Conservation (phyloP, 2,888 invertebrate species). For the Eristalis tenax region DNA sequence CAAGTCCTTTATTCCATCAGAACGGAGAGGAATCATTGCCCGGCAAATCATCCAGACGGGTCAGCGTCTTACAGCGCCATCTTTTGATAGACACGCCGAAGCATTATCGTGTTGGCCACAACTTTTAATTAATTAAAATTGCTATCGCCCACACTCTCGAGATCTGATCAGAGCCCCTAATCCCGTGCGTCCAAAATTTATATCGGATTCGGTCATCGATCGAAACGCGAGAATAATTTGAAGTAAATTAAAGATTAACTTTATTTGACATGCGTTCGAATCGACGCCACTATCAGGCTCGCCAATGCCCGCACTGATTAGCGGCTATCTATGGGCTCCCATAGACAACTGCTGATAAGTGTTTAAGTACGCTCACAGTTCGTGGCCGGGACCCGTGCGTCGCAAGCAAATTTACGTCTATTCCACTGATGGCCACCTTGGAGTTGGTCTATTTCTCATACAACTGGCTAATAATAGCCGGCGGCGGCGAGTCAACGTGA, state of each 20-base stretch:
- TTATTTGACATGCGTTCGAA: background rate
- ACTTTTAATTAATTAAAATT: background rate
- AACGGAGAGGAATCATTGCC: too few species aligned
- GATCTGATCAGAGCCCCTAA: background rate
- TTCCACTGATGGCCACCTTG: background rate
- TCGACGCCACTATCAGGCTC: background rate
- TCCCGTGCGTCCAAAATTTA: background rate
- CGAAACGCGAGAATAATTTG: background rate
- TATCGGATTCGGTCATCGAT: background rate
- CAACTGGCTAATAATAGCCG: background rate
- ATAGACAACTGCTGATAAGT: background rate
- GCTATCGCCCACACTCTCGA: background rate
- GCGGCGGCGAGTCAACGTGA: background rate
- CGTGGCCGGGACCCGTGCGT: background rate
- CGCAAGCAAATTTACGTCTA: background rate
- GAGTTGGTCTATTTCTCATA: background rate
- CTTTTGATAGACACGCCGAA: background rate
- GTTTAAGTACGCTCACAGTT: background rate
- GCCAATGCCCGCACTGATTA: background rate
- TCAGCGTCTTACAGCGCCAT: background rate
- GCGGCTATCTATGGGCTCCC: background rate
- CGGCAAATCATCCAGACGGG: too few species aligned
- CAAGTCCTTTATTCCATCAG: too few species aligned
- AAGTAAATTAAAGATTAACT: background rate
- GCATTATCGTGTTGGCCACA: background rate